Percentiles rank a stretch among this genome's conserved stretches.
These are phyloP conservation scores for Lycophotia porphyrea DNA, from an alignment of 2,888 invertebrate species.

Conservation along the genomic window DNA sequence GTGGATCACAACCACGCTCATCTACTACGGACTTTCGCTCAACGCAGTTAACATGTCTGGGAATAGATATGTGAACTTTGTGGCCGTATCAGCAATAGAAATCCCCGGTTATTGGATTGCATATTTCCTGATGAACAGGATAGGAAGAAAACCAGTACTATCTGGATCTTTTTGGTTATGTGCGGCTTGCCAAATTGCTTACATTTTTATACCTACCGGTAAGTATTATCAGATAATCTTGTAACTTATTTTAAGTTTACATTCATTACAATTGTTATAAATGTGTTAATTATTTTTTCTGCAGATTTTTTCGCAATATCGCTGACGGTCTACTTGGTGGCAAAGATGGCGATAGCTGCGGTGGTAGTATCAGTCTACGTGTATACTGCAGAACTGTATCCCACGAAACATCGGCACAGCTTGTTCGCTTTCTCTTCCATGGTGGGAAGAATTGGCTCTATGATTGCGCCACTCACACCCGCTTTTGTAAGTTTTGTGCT, in stretches of 20 bases:
- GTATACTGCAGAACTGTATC: constrained; percentile 91
- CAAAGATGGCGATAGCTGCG: constrained; percentile 90
- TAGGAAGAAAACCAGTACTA: constrained; percentile 91
- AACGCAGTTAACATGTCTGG: constrained; percentile 92
- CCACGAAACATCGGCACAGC: constrained; percentile 90
- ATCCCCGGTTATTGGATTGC: constrained; percentile 92
- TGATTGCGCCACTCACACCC: constrained; percentile 91
- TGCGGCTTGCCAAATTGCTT: constrained; percentile 90
- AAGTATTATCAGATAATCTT: constrained; percentile 46
- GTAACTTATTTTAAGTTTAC: background rate
- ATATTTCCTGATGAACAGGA: constrained; percentile 89
- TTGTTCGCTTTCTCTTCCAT: constrained; percentile 91
- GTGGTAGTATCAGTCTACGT: constrained; percentile 90
- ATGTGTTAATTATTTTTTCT: no score
- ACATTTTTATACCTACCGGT: constrained; percentile 89
- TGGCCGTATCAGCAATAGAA: constrained; percentile 91
- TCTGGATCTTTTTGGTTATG: constrained; percentile 90
- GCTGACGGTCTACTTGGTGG: constrained; percentile 87
- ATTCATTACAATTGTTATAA: background rate
- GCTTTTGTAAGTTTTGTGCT: constrained; percentile 89
- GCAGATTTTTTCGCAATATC: constrained; percentile 73
- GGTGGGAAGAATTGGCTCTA: constrained; percentile 91
- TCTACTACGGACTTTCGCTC: constrained; percentile 92
- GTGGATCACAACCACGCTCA: constrained; percentile 92
- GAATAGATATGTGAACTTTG: constrained; percentile 92